A percentile compares a stretch with the other conserved stretches of the same genome.
Evolutionary conservation across 2,797 vertebrate species (phyloP).

Genomic region (Thamnophis elegans): DNA sequence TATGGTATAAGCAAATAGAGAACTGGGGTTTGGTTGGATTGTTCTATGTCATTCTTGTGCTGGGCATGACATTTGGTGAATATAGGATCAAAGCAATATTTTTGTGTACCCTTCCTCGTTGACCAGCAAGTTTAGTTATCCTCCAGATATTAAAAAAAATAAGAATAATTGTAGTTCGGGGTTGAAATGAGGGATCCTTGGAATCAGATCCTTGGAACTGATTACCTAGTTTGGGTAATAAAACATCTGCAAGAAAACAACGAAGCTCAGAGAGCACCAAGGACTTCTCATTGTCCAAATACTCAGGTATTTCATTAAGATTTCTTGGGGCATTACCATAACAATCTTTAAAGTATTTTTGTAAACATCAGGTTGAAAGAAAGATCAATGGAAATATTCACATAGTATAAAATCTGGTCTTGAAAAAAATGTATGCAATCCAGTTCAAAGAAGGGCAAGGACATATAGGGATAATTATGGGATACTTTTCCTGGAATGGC

Average conservation of each 20-base stretch:
- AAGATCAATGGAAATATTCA: background rate
- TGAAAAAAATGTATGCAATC: background rate
- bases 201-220: too few relatives aligned
- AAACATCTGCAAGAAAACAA: too few relatives aligned
- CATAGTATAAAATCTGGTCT: background rate
- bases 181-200: background rate
- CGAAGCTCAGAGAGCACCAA: too few relatives aligned
- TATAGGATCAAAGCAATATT: background rate
- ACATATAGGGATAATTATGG: constrained; percentile 48
- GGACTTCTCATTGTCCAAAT: background rate
- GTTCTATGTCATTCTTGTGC: background rate
- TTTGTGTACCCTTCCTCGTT: background rate
- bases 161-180: background rate
- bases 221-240: too few relatives aligned
- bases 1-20: background rate
- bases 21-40: background rate
- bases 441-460: constrained; percentile 28
- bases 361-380: background rate
- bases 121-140: background rate
- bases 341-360: background rate
- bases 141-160: background rate
- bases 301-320: background rate
- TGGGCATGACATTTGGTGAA: background rate
- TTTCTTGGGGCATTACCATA: background rate
- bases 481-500: constrained; percentile 30